These are phyloP conservation scores for Gastrophysa polygoni DNA, from an alignment of 2,888 invertebrate species.

Conservation along the genomic window DNA sequence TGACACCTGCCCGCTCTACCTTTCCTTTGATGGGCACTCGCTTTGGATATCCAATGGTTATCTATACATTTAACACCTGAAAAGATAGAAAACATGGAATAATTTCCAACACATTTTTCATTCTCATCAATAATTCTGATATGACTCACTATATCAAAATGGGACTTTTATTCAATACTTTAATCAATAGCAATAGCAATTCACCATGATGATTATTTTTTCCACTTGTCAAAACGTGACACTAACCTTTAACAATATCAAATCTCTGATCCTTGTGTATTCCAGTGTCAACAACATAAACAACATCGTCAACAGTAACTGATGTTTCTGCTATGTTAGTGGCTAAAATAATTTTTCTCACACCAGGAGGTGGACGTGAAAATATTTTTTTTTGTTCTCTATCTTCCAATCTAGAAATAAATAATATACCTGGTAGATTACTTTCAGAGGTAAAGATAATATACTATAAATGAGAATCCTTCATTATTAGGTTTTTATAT, in stretches of 20 bases:
- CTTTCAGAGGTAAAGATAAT: too few relatives aligned
- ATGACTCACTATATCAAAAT: too few relatives aligned
- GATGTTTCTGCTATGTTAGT: slow-evolving; percentile 77
- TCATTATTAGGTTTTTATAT: too few relatives aligned
- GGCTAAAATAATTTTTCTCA: slow-evolving; percentile 71
- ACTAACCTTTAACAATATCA: slow-evolving; percentile 59
- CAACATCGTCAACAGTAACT: slow-evolving; percentile 74
- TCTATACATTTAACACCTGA: slow-evolving; percentile 59
- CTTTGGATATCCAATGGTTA: slow-evolving; percentile 67
- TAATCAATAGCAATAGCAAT: too few relatives aligned
- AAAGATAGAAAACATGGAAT: too few relatives aligned
- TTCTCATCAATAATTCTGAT: too few relatives aligned
- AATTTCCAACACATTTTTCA: too few relatives aligned
- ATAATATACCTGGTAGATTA: too few relatives aligned
- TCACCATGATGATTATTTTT: too few relatives aligned
- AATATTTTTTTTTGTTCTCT: slow-evolving; percentile 67
- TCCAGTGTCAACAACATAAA: slow-evolving; percentile 71
- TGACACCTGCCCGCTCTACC: slow-evolving; percentile 73
- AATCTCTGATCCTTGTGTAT: slow-evolving; percentile 65
- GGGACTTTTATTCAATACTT: too few relatives aligned
- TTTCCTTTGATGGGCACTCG: slow-evolving; percentile 68
- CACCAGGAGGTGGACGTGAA: slow-evolving; percentile 58
- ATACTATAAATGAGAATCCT: too few relatives aligned
- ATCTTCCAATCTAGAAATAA: slow-evolving; percentile 59
- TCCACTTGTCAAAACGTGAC: too few relatives aligned